These are phyloP conservation scores for Xerus rutilus DNA, from an alignment of 2,797 vertebrate genomes.

Conservation along the genomic window DNA sequence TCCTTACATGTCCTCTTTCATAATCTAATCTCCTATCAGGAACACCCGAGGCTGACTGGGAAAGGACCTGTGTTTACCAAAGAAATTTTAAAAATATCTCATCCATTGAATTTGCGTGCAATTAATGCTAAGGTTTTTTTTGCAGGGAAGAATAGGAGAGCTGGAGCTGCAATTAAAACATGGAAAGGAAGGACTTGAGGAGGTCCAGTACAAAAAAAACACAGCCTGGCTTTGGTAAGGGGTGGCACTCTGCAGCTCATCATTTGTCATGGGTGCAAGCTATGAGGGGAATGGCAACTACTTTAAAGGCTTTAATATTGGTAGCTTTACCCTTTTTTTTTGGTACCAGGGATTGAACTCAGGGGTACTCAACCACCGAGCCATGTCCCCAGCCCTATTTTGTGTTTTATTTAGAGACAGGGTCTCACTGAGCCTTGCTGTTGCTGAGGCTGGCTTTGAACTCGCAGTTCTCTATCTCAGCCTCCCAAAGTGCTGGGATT, in stretches of 20 bases:
- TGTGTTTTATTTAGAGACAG: too few species aligned
- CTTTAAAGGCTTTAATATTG: constrained; percentile 51
- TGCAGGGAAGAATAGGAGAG: constrained; percentile 94
- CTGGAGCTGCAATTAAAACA: constrained; percentile 95
- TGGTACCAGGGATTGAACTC: too few species aligned
- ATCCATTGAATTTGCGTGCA: neutral
- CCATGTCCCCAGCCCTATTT: too few species aligned
- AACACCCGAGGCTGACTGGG: neutral
- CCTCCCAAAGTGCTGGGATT: too few species aligned
- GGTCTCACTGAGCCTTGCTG: too few species aligned
- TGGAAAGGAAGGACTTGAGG: constrained; percentile 92
- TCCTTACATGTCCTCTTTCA: constrained; percentile 15
- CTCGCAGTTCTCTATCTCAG: too few species aligned
- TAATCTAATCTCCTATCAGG: neutral
- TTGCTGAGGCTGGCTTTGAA: too few species aligned
- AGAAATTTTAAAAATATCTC: constrained; percentile 47
- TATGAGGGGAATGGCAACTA: neutral
- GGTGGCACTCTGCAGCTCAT: neutral
- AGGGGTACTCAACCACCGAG: too few species aligned
- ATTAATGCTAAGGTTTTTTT: constrained; percentile 73
- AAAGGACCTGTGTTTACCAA: constrained; percentile 63
- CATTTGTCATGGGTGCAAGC: neutral
- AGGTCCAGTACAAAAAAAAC: constrained; percentile 93
- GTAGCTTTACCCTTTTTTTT: constrained; percentile 6
- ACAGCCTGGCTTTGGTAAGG: constrained; percentile 97